Conservation (phyloP, 2,797 vertebrate species). For the Siniperca obscura region DNA sequence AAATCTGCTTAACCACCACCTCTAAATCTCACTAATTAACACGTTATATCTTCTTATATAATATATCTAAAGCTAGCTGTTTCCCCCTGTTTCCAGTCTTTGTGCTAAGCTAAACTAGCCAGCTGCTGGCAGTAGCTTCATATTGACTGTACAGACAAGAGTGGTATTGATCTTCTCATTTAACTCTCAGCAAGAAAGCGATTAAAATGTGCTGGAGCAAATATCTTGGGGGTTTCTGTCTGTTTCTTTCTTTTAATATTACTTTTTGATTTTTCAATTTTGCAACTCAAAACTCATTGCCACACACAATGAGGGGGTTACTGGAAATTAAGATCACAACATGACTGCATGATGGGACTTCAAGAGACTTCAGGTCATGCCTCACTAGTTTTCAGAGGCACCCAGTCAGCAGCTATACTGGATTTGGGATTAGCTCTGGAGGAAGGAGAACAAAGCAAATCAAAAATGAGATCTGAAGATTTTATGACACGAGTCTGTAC, state of each 20-base stretch:
- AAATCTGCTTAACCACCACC: background rate
- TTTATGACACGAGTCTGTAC: constrained; percentile 62
- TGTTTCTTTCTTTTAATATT: background rate
- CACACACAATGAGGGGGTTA: background rate
- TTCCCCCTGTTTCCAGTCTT: background rate
- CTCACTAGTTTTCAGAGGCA: constrained; percentile 34
- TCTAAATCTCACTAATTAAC: background rate
- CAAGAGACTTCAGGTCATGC: constrained; percentile 22
- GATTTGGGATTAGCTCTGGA: constrained; percentile 53
- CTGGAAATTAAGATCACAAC: constrained; percentile 2
- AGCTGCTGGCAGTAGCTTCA: background rate
- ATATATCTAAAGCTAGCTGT: too few species aligned
- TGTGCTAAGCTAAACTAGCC: background rate
- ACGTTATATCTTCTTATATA: background rate
- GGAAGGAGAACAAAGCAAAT: constrained; percentile 51
- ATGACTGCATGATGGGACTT: constrained; percentile 21
- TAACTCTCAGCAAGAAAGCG: background rate
- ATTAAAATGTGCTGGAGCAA: too few species aligned
- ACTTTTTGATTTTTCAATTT: background rate
- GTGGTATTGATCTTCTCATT: background rate
- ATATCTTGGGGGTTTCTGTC: background rate
- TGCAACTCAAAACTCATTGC: background rate
- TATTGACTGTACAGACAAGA: background rate
- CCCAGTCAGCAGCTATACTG: constrained; percentile 20
- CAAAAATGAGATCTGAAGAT: constrained; percentile 27